Conservation (phyloP, 1,140 invertebrate genomes). For the Plectus sambesii region DNA sequence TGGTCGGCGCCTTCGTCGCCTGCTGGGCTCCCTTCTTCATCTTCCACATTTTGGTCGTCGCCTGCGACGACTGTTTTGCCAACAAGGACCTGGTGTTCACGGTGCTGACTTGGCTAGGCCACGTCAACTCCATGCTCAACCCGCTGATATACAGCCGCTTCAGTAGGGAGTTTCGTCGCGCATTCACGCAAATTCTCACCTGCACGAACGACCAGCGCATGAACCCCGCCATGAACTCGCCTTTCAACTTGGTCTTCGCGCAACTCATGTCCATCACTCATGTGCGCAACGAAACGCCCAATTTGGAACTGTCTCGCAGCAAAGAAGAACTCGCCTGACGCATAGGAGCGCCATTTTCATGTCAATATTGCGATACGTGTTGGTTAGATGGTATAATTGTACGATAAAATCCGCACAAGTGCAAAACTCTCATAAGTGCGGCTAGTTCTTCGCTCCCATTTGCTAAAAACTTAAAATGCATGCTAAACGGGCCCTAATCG, state of each 20-base stretch:
- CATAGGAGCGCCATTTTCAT: no score
- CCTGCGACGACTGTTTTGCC: slow-evolving; percentile 57
- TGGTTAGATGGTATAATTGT: no score
- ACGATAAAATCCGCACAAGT: no score
- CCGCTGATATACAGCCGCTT: slow-evolving; percentile 44
- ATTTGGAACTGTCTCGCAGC: no score
- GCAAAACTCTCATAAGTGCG: no score
- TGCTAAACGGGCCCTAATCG: no score
- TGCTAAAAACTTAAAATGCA: no score
- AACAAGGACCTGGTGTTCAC: slow-evolving; percentile 65
- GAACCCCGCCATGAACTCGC: slow-evolving; percentile 43
- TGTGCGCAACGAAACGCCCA: slow-evolving; percentile 26
- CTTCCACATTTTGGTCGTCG: slow-evolving; percentile 73
- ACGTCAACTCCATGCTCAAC: slow-evolving; percentile 75
- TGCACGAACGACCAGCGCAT: slow-evolving; percentile 39
- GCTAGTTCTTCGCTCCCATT: no score
- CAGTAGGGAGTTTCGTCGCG: slow-evolving; percentile 39
- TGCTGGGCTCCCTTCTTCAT: slow-evolving; percentile 97
- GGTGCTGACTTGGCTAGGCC: slow-evolving; percentile 92
- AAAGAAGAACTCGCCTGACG: no score
- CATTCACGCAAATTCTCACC: slow-evolving; percentile 45
- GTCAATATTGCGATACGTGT: no score
- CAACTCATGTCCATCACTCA: slow-evolving; percentile 41
- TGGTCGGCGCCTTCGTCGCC: slow-evolving; percentile 90
- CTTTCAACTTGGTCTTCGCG: slow-evolving; percentile 40